Evolutionary conservation across 2,797 vertebrate species (phyloP), one percentile per base, ranked within the genome.

Genomic region (Vireo griseus): DNA sequence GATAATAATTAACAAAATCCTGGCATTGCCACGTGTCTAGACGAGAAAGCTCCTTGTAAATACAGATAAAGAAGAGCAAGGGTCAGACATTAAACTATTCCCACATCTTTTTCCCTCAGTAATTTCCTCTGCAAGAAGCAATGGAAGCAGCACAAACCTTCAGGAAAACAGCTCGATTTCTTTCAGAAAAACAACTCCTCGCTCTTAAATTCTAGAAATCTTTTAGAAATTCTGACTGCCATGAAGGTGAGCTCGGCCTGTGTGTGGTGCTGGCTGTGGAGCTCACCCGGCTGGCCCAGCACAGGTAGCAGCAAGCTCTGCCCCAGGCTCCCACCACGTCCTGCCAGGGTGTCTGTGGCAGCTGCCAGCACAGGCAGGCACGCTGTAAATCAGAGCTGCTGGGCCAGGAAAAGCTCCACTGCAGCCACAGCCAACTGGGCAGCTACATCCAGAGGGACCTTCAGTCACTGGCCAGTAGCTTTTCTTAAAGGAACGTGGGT

Each of bases 201-300:
- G 0, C 6, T 29, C 44, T 54, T 54, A n/a, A 59, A 66, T 78
- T 19, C 55, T 39, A 31, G 22, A 44, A 69, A 39, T 10, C 66
- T 44, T 80, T 69, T 10, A 84, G 73, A 51, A 79, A 54, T 14
- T 48, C 12, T 8, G 40, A 7, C 48, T 72, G 42, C 3, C 7
- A 20, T 0, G 15, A 72, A 5, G n/a, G 73, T 1, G 15, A 69
- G 1, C 58, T n/a, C 17, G 40, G 57, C 37, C 51, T 45, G 48
- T 28, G 42, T 45, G 58, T 2, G 69, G 72, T 39, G 31, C 48
- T n/a, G 80, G 40, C 76, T 80, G 10, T 9, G 37, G 12, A 24
- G 42, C 57, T 65, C 19, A 13, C 16, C 3, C 7, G 58, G 89
- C 78, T 74, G 77, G 59, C 71, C 31, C 22, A 61, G 88, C 35